These are phyloP conservation scores for Mesocentrotus franciscanus DNA, from an alignment of 53 echinoderm and acorn worm species.

Conservation along the genomic window DNA sequence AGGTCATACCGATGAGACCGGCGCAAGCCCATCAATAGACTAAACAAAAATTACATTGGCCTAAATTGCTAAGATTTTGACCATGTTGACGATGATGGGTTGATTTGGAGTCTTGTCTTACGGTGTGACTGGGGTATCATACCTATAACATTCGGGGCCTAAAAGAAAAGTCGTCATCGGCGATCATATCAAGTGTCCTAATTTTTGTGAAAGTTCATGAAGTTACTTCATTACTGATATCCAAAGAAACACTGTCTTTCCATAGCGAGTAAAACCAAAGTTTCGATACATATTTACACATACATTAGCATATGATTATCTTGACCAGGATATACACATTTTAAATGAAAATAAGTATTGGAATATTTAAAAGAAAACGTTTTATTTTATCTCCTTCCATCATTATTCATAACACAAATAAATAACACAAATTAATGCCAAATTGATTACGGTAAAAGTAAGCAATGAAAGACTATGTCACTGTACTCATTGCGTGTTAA, in stretches of 20 bases:
- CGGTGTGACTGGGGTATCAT: neutral
- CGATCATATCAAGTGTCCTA: too few relatives aligned
- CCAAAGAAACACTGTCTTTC: neutral
- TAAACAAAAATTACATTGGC: too few relatives aligned
- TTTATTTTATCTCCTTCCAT: too few relatives aligned
- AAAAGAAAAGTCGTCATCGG: neutral
- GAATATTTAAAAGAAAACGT: too few relatives aligned
- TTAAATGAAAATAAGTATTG: neutral
- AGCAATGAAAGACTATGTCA: neutral
- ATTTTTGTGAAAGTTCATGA: neutral
- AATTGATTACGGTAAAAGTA: too few relatives aligned
- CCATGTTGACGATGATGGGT: too few relatives aligned
- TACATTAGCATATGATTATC: neutral
- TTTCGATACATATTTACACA: neutral
- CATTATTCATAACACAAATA: too few relatives aligned
- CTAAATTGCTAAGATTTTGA: too few relatives aligned
- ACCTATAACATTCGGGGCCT: neutral
- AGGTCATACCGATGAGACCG: too few relatives aligned
- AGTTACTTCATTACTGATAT: neutral
- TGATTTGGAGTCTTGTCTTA: too few relatives aligned
- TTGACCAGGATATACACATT: neutral
- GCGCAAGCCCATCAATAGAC: too few relatives aligned
- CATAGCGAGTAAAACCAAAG: neutral
- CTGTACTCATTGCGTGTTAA: neutral
- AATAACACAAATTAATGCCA: too few relatives aligned